Percentiles rank a stretch among this genome's conserved stretches.
phyloP scores from a whole-genome alignment of 2,888 invertebrate genomes.

The Hedya salicella region DNA sequence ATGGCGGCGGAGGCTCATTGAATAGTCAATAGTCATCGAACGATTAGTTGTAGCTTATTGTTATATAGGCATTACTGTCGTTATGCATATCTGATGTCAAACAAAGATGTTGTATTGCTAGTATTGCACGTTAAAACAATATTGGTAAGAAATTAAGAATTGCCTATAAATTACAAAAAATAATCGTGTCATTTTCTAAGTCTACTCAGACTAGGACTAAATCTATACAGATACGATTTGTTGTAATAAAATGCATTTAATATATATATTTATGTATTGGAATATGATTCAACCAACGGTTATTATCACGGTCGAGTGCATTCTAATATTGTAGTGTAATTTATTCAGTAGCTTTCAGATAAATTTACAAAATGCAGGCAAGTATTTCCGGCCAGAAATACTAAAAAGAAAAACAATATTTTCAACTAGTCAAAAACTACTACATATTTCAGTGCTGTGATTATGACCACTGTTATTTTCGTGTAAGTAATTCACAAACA shows the following conservation, averaged over 20 bases:
- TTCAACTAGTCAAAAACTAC: too few relatives aligned
- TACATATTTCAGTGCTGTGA: too few relatives aligned
- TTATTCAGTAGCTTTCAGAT: not conserved
- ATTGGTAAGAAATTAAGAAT: not conserved
- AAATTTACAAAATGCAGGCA: not conserved
- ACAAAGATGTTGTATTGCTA: not conserved
- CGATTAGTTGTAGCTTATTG: slow-evolving; percentile 11
- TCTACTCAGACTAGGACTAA: too few relatives aligned
- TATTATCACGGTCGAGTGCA: not conserved
- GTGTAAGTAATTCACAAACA: not conserved
- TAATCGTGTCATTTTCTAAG: not conserved
- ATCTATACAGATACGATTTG: too few relatives aligned
- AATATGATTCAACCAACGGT: not conserved
- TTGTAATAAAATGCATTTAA: too few relatives aligned
- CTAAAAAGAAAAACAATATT: too few relatives aligned
- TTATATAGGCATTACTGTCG: not conserved
- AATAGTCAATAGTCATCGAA: slow-evolving; percentile 20
- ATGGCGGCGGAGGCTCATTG: slow-evolving; percentile 7
- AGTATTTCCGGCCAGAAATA: too few relatives aligned
- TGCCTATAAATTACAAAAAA: not conserved
- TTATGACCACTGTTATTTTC: not conserved
- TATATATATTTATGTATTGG: not conserved
- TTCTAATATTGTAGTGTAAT: not conserved
- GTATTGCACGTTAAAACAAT: not conserved
- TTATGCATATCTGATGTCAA: not conserved